Base-by-base conservation (phyloP, 2,888 invertebrate genomes). In the Plagodis pulveraria region DNA sequence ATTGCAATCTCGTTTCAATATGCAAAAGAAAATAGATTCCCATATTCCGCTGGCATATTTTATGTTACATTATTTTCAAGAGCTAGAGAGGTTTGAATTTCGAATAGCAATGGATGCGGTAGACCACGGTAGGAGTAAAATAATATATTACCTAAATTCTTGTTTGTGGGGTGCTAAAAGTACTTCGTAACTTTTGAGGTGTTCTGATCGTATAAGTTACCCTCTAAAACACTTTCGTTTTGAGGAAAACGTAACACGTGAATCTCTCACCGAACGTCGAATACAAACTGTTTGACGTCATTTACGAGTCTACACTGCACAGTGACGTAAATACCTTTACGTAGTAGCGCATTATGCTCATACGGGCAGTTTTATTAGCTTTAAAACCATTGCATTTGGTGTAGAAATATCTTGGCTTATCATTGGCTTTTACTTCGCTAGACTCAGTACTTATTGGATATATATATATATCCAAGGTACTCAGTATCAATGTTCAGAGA, bases 1-100 rank as follows among this genome's bases (percentile, higher is more conserved):
- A 71, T 72, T 70, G 67, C 71, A 71, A 69, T 74, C 71, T 66
- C 68, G 67, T 70, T 67, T 52, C 56, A 49, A 22, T 63, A 65
- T 61, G 61, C 57, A 60, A 63, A 70, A 66, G 59, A 56, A 56
- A 62, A 59, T 62, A 59, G 53, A 56, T 62, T 58, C 53, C 32
- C 58, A 55, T 63, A 62, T 67, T 63, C 60, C 47, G 50, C 55
- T 61, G 41, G 45, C 42, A 38, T 55, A 56, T 58, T 69, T 58
- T 58, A 51, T 58, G 55, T 52, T 34, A 36, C 12, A 46, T 41
- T 50, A 36, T 45, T 45, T 40, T 5, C 0, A 35, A 11, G 12
- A 51, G 42, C 38, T 34, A n/a, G 38, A 12, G 7, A 10, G 0
- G 43, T 36, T 9, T 6, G 11, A 33, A 9, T 38, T 10, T 8